phyloP scores from a whole-genome alignment of 35 echinoderm and acorn worm species.

The Nesometra sesokonis region DNA sequence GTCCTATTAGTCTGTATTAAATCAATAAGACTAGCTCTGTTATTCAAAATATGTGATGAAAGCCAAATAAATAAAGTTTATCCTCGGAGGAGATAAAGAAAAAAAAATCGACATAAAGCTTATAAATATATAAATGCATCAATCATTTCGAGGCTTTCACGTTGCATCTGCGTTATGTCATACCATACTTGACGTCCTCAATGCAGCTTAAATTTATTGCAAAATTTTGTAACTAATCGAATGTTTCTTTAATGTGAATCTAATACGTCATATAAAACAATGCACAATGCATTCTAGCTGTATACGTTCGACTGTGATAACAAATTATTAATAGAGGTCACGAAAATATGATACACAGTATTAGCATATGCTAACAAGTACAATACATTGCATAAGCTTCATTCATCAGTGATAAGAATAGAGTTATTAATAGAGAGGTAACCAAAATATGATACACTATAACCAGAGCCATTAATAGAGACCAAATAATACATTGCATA shows the following conservation, averaged over 20 bases:
- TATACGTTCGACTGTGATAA: not conserved
- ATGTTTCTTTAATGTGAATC: not conserved
- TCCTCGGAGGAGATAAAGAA: not conserved
- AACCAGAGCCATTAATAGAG: no score
- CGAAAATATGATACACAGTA: no score
- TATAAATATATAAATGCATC: not conserved
- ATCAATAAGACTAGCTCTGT: not conserved
- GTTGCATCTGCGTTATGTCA: not conserved
- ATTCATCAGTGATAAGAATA: no score
- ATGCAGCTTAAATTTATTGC: not conserved
- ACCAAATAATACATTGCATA: no score
- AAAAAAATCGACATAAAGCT: not conserved
- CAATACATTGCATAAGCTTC: no score
- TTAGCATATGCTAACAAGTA: no score
- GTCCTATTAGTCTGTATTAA: not conserved
- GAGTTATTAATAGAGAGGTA: no score
- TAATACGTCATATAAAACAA: not conserved
- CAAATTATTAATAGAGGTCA: no score
- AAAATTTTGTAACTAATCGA: not conserved
- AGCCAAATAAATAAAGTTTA: slow-evolving; percentile 1
- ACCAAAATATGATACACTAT: no score
- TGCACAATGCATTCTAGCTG: not conserved
- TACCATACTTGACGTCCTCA: not conserved
- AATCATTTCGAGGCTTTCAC: not conserved
- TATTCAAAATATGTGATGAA: not conserved